A percentile compares a stretch with the other conserved stretches of the same genome.
These are phyloP conservation scores for Urophycis tenuis DNA, from an alignment of 2,797 vertebrate genomes.

Conservation along the genomic window DNA sequence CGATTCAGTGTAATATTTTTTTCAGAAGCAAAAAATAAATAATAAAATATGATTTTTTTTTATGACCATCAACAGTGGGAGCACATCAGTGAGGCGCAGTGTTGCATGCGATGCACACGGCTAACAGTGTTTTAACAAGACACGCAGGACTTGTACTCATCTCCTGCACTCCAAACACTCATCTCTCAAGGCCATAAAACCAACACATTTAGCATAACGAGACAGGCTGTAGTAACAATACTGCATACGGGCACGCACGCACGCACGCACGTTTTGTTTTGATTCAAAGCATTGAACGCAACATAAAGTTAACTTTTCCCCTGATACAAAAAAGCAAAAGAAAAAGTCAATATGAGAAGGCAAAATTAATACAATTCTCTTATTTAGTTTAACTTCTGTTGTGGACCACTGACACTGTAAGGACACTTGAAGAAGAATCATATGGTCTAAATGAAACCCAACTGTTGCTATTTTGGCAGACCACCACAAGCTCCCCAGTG, in stretches of 20 bases:
- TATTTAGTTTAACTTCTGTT: slow-evolving; percentile 40
- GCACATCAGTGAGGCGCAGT: slow-evolving; percentile 56
- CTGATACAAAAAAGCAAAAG: slow-evolving; percentile 35
- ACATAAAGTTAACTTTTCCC: slow-evolving; percentile 34
- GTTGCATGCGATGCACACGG: slow-evolving; percentile 56
- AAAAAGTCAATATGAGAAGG: slow-evolving; percentile 33
- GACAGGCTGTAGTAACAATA: slow-evolving; percentile 20
- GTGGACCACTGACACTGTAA: slow-evolving; percentile 59
- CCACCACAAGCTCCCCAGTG: background rate
- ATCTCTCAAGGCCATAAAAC: slow-evolving; percentile 43
- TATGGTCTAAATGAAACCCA: slow-evolving; percentile 62
- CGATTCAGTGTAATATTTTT: slow-evolving; percentile 27
- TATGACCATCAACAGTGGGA: slow-evolving; percentile 33
- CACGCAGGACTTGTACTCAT: slow-evolving; percentile 42
- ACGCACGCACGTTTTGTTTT: slow-evolving; percentile 36
- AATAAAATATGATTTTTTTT: slow-evolving; percentile 14
- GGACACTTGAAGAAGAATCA: slow-evolving; percentile 78
- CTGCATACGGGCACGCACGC: slow-evolving; percentile 17
- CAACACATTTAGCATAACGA: slow-evolving; percentile 40
- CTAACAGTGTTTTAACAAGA: slow-evolving; percentile 38
- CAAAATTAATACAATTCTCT: slow-evolving; percentile 38
- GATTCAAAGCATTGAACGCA: slow-evolving; percentile 41
- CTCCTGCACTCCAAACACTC: slow-evolving; percentile 22
- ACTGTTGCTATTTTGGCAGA: slow-evolving; percentile 48
- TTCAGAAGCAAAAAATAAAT: slow-evolving; percentile 25